phyloP scores from a whole-genome alignment of 2,888 invertebrate genomes.

The Leptothorax acervorum region DNA sequence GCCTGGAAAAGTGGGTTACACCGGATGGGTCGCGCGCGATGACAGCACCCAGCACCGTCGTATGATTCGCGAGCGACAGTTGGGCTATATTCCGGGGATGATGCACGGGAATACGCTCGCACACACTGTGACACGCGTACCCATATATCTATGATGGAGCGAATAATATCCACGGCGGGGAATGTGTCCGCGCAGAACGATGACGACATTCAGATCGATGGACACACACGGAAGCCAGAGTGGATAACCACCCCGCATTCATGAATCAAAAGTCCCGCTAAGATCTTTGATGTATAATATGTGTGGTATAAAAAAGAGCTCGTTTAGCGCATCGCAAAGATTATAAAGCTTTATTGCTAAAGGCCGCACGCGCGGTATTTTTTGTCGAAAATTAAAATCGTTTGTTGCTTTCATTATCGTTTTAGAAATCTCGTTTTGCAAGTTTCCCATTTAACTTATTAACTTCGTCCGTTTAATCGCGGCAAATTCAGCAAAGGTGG shows the following conservation, averaged over 20 bases:
- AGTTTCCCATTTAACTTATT: background rate
- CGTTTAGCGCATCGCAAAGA: background rate
- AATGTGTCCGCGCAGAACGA: slow-evolving; percentile 43
- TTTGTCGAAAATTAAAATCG: background rate
- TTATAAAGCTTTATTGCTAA: background rate
- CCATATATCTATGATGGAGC: slow-evolving; percentile 30
- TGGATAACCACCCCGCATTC: slow-evolving; percentile 53
- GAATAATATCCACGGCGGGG: slow-evolving; percentile 52
- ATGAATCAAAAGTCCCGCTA: slow-evolving; percentile 19
- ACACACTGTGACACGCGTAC: slow-evolving; percentile 20
- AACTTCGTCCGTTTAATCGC: background rate
- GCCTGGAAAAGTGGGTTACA: slow-evolving; percentile 34
- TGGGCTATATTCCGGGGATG: slow-evolving; percentile 43
- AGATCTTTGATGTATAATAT: background rate
- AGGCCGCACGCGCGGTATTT: background rate
- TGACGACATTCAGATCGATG: slow-evolving; percentile 58
- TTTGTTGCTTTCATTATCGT: background rate
- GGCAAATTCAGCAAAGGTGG: background rate
- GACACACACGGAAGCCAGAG: slow-evolving; percentile 25
- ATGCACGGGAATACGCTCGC: slow-evolving; percentile 42
- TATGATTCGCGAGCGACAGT: slow-evolving; percentile 45
- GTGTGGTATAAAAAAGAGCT: background rate
- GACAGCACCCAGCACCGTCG: slow-evolving; percentile 42
- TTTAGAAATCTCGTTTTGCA: background rate
- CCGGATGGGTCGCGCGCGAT: slow-evolving; percentile 41